These are phyloP conservation scores for Gymnoscopelus braueri DNA, from an alignment of 2,797 vertebrate genomes.

Conservation along the genomic window DNA sequence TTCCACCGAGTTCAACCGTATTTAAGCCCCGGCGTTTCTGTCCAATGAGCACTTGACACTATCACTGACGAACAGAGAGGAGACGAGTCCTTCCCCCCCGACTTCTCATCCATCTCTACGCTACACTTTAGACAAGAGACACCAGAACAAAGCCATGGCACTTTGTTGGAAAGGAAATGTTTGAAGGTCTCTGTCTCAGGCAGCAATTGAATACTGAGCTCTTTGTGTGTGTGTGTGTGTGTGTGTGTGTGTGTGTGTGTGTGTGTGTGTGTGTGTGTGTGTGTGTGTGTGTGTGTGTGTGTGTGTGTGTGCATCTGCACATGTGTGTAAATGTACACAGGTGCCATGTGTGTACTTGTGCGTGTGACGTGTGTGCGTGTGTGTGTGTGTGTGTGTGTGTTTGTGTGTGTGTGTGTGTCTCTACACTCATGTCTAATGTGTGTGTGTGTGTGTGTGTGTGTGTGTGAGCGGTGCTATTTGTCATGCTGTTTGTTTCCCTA, in stretches of 20 bases:
- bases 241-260: background rate
- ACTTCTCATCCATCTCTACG: conserved; percentile 56
- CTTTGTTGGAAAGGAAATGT: conserved; percentile 47
- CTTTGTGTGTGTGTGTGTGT: conserved; percentile 24
- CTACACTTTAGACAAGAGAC: conserved; percentile 54
- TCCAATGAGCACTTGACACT: conserved; percentile 63
- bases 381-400: too few species aligned
- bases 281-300: conserved; percentile 30
- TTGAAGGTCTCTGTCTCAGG: conserved; percentile 47
- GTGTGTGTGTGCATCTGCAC: conserved; percentile 40
- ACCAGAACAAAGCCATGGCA: conserved; percentile 53
- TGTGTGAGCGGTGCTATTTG: conserved; percentile 33
- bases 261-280: conserved; percentile 22
- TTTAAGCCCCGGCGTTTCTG: conserved; percentile 53
- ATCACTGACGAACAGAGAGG: conserved; percentile 56
- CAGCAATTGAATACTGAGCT: conserved; percentile 51
- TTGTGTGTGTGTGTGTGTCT: too few species aligned
- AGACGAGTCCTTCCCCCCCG: conserved; percentile 55
- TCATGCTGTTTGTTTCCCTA: conserved; percentile 34
- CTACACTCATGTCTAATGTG: too few species aligned
- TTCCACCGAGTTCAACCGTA: conserved; percentile 49
- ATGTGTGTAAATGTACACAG: background rate
- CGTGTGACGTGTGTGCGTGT: too few species aligned
- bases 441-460: conserved; percentile 12
- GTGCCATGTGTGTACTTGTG: conserved; percentile 6